A percentile compares a stretch with the other conserved stretches of the same genome.
phyloP scores from a whole-genome alignment of 2,113 vertebrate genomes.

The Loxodonta africana region DNA sequence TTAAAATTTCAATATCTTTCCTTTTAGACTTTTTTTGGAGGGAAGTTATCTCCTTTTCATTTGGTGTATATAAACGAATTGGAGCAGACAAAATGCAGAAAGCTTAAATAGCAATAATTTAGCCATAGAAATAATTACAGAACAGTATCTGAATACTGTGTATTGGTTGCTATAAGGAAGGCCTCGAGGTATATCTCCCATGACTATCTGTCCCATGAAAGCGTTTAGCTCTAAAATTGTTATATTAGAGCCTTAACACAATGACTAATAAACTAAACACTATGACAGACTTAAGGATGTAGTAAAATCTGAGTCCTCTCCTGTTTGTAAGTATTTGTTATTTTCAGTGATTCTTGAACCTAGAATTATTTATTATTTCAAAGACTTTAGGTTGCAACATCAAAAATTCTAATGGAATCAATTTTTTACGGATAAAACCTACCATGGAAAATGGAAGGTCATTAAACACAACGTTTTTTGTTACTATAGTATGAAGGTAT shows the following conservation, averaged over 20 bases:
- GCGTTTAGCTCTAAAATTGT: not conserved
- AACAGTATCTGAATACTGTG: not conserved
- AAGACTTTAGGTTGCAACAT: not conserved
- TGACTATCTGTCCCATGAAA: not conserved
- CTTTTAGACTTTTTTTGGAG: not conserved
- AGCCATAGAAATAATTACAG: not conserved
- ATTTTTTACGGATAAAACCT: not conserved
- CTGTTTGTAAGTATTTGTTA: not conserved
- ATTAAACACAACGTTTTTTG: not conserved
- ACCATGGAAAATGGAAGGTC: not conserved
- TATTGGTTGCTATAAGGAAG: not conserved
- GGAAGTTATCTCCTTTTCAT: not conserved
- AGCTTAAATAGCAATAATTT: not conserved
- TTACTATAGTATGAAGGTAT: not conserved
- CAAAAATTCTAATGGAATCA: not conserved
- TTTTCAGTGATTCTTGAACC: not conserved
- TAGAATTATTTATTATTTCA: not conserved
- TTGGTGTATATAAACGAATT: not conserved
- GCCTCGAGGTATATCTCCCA: not conserved
- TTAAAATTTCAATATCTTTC: not conserved
- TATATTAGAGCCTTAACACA: not conserved
- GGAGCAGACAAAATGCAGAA: rapidly evolving
- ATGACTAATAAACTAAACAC: not conserved
- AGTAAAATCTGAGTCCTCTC: not conserved
- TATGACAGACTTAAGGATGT: not conserved